Percentiles rank a stretch among this genome's conserved stretches.
These are phyloP conservation scores for Littorina saxatilis DNA, from an alignment of 1,140 invertebrate genomes.

Conservation along the genomic window DNA sequence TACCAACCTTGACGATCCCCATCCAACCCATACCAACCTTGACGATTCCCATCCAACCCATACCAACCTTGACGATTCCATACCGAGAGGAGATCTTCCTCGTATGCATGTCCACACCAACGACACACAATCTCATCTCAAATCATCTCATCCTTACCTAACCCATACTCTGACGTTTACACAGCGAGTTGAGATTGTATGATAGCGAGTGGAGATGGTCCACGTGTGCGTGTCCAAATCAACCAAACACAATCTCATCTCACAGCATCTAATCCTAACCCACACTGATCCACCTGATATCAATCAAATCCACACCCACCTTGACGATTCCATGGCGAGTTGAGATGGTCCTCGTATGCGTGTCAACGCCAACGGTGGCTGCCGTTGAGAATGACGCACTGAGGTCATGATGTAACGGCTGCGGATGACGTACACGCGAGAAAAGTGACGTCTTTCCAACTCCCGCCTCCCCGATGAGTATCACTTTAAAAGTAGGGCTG, in stretches of 20 bases:
- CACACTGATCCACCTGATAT: no score
- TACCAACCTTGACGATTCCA: neutral
- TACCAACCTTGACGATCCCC: no score
- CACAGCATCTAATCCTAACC: no score
- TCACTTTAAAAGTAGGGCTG: slow-evolving; percentile 31
- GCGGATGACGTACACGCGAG: neutral
- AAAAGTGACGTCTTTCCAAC: slow-evolving; percentile 60
- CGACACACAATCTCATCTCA: neutral
- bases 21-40: no score
- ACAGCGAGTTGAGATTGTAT: slow-evolving; percentile 22
- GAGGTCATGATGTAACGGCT: slow-evolving; percentile 10
- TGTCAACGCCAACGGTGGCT: slow-evolving; percentile 48
- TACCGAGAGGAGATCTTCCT: neutral
- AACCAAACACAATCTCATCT: slow-evolving; percentile 2
- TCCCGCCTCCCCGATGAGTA: slow-evolving; percentile 54
- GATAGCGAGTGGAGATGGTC: slow-evolving; percentile 21
- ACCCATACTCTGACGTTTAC: neutral
- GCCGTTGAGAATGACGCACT: no score
- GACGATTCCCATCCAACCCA: neutral
- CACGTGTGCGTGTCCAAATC: slow-evolving; percentile 49
- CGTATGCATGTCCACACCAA: neutral
- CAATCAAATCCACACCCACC: slow-evolving; percentile 17
- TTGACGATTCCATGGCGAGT: slow-evolving; percentile 16
- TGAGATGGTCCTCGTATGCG: slow-evolving; percentile 28
- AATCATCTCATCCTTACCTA: neutral